Conservation (phyloP, 2,888 invertebrate species). For the Trissolcus brochymenae region DNA sequence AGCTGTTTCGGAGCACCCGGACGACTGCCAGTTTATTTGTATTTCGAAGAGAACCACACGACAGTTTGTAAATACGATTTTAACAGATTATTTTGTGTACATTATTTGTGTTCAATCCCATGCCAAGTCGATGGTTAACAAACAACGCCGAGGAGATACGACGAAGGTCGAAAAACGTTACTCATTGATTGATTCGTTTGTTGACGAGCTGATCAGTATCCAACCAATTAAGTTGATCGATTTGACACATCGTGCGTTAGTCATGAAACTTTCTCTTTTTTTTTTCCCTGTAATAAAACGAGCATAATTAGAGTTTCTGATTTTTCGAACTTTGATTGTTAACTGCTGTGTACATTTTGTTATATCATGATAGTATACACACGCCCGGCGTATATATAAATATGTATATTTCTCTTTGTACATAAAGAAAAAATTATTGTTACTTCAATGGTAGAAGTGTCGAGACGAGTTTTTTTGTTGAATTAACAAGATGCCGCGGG, state of each 20-base stretch:
- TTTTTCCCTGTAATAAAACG: slow-evolving; percentile 4
- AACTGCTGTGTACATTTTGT: slow-evolving; percentile 48
- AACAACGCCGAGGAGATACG: background rate
- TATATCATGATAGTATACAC: slow-evolving; percentile 36
- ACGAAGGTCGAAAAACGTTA: background rate
- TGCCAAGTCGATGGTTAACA: slow-evolving; percentile 7
- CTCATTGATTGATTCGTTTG: no score
- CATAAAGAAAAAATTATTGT: slow-evolving; percentile 21
- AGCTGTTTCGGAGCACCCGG: slow-evolving; percentile 8
- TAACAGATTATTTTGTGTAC: slow-evolving; percentile 25
- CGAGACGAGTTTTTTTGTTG: background rate
- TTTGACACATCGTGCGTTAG: background rate
- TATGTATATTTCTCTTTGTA: slow-evolving; percentile 14
- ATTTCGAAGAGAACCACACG: background rate
- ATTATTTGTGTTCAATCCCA: slow-evolving; percentile 25
- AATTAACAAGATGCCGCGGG: slow-evolving; percentile 18
- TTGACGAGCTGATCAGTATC: background rate
- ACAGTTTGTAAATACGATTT: slow-evolving; percentile 45
- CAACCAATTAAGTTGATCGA: background rate
- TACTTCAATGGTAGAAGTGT: slow-evolving; percentile 17
- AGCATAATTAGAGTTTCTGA: slow-evolving; percentile 19
- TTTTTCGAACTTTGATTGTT: slow-evolving; percentile 22
- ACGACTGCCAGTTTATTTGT: slow-evolving; percentile 13
- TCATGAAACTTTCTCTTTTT: background rate
- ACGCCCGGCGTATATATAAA: slow-evolving; percentile 15